Evolutionary conservation across 1,140 invertebrate species (phyloP).

Genomic region (Papilio xuthus): DNA sequence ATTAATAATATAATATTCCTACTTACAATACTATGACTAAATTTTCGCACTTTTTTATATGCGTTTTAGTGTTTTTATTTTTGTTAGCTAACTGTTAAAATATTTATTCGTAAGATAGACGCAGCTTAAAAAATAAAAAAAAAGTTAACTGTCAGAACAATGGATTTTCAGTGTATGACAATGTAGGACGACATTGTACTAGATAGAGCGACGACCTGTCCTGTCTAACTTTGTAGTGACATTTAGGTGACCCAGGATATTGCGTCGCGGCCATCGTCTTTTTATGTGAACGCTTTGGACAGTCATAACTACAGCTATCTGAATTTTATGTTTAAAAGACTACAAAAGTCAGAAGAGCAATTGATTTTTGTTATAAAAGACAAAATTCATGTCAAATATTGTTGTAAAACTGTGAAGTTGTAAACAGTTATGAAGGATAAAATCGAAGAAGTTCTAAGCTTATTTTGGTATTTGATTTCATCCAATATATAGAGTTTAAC

Average conservation of each 20-base stretch:
- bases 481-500: too few species aligned
- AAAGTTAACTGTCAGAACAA: conserved; percentile 15
- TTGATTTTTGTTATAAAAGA: conserved; percentile 2
- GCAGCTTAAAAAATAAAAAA: not conserved
- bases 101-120: not conserved
- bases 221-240: conserved; percentile 16
- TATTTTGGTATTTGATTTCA: too few species aligned
- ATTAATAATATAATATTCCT: too few species aligned
- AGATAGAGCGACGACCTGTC: conserved; percentile 13
- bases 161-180: not conserved
- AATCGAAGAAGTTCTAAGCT: not conserved
- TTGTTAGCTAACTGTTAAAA: too few species aligned
- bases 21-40: too few species aligned
- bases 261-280: conserved; percentile 3
- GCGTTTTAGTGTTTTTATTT: too few species aligned
- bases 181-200: conserved; percentile 5
- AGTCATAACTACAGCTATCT: conserved; percentile 17
- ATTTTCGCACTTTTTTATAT: too few species aligned
- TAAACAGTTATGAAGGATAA: not conserved
- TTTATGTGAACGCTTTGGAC: conserved; percentile 19
- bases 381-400: not conserved
- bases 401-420: not conserved
- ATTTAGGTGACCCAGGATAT: conserved; percentile 26
- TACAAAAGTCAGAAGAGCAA: not conserved
- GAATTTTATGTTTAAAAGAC: conserved; percentile 18